Base-by-base conservation (phyloP, 2,888 invertebrate species). In the Drosophila basisetae region DNA sequence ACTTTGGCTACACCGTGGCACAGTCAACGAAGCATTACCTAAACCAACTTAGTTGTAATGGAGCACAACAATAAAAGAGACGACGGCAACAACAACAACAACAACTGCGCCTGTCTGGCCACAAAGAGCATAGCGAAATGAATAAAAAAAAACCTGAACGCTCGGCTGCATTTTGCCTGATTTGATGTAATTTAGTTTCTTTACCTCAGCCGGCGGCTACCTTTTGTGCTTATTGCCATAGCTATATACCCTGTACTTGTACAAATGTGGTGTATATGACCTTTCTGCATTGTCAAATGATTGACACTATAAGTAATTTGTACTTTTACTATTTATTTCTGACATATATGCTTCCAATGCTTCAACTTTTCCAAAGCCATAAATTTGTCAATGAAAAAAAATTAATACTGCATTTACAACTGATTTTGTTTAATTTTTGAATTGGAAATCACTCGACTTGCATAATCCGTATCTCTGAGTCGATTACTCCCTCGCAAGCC, bases 141-240 rank as follows among this genome's bases (percentile, higher is more conserved):
- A 56, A 56, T 28, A 54, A 22, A 13, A 54, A 71, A 72, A 73
- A 73, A 83, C 77, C 73, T 83, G 70, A 81, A 85, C 81, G 85
- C 83, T 85, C 76, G 69, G 77, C 70, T 85, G 85, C 88, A 83
- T 88, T 84, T 87, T 80, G 83, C 83, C 84, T 87, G 88, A 79
- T 76, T 84, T 87, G 73, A 83, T 87, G 85, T 87, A 85, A 85
- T 85, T 84, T 87, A 60, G 79, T 79, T 82, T 68, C 76, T 73
- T 74, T 74, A 54, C 73, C 58, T 81, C 61, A 69, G 35, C 52
- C 73, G 77, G 62, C 63, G 70, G 59, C 61, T 65, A 62, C 64
- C 71, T 68, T 69, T 71, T 59, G 68, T 61, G 68, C 43, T 72
- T 60, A 55, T 60, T 52, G 43, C 64, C 61, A 66, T 74, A 49